Percentiles rank a stretch among this genome's conserved stretches.
Conservation (phyloP, 2,888 invertebrate species). For the Euplexia lucipara region DNA sequence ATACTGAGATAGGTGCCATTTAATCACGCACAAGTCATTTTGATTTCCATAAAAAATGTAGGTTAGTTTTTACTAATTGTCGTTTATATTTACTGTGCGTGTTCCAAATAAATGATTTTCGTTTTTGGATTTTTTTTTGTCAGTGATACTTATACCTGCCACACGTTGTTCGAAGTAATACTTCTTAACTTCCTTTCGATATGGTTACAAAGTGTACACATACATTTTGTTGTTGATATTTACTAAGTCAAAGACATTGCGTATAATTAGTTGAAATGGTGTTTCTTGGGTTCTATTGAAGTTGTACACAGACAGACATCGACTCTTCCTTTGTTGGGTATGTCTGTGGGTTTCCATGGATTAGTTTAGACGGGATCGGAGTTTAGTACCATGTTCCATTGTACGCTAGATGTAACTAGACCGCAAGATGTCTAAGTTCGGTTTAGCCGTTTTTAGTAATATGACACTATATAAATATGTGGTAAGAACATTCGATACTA, state of each 20-base stretch:
- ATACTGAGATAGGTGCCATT: no score
- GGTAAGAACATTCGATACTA: no score
- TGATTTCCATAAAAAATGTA: no score
- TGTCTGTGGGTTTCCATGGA: slow-evolving; percentile 26
- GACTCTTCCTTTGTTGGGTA: background rate
- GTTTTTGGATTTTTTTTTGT: no score
- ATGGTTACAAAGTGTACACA: background rate
- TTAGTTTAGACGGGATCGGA: background rate
- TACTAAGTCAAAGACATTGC: slow-evolving; percentile 44
- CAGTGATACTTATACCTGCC: background rate
- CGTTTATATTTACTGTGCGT: no score
- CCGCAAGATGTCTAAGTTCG: slow-evolving; percentile 26
- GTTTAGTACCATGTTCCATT: background rate
- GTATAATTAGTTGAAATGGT: slow-evolving; percentile 39
- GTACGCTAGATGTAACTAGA: slow-evolving; percentile 1
- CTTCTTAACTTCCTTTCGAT: background rate
- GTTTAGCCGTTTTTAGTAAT: no score
- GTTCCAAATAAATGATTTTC: no score
- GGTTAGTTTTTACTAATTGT: no score
- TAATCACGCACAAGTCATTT: no score
- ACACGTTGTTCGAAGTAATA: background rate
- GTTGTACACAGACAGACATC: slow-evolving; percentile 1
- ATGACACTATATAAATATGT: background rate
- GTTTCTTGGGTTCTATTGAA: slow-evolving; percentile 17
- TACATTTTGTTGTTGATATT: slow-evolving; percentile 13